Evolutionary conservation across 1,140 invertebrate species (phyloP), one percentile per base, ranked within the genome.

Genomic region (Nylanderia fulva): DNA sequence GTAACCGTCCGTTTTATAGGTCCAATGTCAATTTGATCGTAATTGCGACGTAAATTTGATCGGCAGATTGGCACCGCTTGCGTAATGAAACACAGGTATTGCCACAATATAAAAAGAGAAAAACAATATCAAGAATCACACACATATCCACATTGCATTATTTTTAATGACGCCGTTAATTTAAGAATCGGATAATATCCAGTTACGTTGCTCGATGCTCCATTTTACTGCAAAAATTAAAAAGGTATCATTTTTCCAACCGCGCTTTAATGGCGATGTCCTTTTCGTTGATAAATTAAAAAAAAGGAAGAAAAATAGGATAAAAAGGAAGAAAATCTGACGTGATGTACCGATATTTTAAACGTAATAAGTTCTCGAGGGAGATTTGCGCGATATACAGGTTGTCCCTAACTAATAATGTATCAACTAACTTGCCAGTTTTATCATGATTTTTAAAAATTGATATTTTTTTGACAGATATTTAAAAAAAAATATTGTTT

Each of bases 361-460:
- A 71, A 82, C 36, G 36, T 80, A 80, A 80, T 80, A 72, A 82
- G 66, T 82, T 21, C 77, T 82, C 77, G 18, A 58, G 77, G 52
- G 77, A 24, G n/a, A 82, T 56, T n/a, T 58, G 66, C 64, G 18
- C 42, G 24, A 42, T 71, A 27, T 39, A 79, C 24, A 75, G 42
- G 21, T 79, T 42, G 36, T 29, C 8, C 29, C 18, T 45, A 45
- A 82, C 39, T 39, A 82, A 82, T 24, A 21, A 72, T 52, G 29
- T 54, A 27, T 52, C 8, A 13, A 79, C 13, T 21, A 66, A 66
- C 45, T 79, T 80, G 36, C 42, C 42, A 52, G 8, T 56, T 68
- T 36, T 48, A 58, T 69, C 36, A 71, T 13, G 13, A 7, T 21
- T 45, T 39, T 15, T 42, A 15, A 45, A 58, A 79, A 21, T 66